Conservation (phyloP, 2,113 vertebrate species). For the Stomatorhinus ivindoensis region DNA sequence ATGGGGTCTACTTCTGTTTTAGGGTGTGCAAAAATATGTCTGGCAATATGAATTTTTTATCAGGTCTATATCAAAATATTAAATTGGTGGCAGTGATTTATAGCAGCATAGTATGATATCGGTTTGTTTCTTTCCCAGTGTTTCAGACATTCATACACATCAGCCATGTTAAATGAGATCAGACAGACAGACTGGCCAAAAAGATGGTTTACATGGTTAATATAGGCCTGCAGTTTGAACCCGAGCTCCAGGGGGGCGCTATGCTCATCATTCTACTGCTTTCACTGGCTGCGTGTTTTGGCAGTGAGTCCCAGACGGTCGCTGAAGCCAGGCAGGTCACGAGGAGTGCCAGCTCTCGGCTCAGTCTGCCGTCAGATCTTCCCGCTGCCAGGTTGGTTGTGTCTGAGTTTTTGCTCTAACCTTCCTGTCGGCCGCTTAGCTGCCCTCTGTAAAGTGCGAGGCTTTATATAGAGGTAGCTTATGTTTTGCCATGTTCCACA, state of each 20-base stretch:
- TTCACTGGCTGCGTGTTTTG: neutral
- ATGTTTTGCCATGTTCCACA: neutral
- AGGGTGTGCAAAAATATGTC: neutral
- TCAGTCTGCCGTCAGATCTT: neutral
- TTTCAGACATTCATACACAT: slow-evolving; percentile 4
- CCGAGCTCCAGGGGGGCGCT: neutral
- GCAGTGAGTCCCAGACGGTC: neutral
- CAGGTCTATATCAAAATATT: slow-evolving; percentile 4
- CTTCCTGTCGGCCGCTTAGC: neutral
- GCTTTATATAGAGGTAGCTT: neutral
- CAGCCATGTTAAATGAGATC: neutral
- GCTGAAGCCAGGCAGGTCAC: neutral
- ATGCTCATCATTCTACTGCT: neutral
- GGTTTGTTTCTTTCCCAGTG: slow-evolving; percentile 1
- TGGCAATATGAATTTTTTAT: neutral
- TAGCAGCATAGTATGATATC: slow-evolving; percentile 21
- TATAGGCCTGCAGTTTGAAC: neutral
- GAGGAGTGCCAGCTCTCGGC: neutral
- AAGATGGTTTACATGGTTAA: neutral
- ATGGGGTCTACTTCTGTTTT: slow-evolving; percentile 11
- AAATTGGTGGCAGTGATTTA: neutral
- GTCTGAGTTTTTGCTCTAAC: neutral
- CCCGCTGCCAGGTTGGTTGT: neutral
- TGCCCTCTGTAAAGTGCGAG: neutral
- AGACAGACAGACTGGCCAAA: neutral